Evolutionary conservation across 2,888 invertebrate species (phyloP), one percentile per base, ranked within the genome.

Genomic region (Eupithecia inturbata): DNA sequence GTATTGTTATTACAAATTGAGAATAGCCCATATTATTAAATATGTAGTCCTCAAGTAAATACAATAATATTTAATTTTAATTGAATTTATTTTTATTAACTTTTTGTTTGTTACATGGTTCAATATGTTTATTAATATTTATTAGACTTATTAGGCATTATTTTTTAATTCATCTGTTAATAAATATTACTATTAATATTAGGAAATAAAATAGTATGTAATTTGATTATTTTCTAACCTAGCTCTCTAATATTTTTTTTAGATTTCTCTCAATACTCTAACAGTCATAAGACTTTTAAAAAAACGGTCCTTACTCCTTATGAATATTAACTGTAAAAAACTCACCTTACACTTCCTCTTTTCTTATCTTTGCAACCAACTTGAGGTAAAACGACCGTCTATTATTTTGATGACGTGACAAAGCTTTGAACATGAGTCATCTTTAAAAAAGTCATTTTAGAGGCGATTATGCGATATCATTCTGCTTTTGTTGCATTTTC

Each of bases 371-470:
- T 83, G 84, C 87, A 87, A 85, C 80, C 82, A 80, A 82, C 84
- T 80, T 82, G 84, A 87, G 88, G 87, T 87, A 80, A 84, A 90
- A 89, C 84, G 86, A 85, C 86, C 82, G 78, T 81, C 81, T 87
- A 89, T 91, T 91, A 91, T 89, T 90, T 88, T 89, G 88, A 91
- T 88, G 88, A 89, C 80, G 81, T 85, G 86, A 89, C 88, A 89
- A 89, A 85, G 86, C 85, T 87, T 88, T 87, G 85, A 88, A 89
- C 86, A 87, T 84, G 81, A 88, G 81, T 86, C 79, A 82, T 81
- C 86, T 85, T 83, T 86, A 84, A 84, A 83, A 82, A 78, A 81
- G 77, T 78, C 81, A 78, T 84, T 73, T 87, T 84, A 82, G 79
- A 62, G 76, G 75, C 79, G 79, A 83, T 87, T 84, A 81, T 79